phyloP scores from a whole-genome alignment of 2,113 vertebrate genomes.

The Phoenicopterus ruber region DNA sequence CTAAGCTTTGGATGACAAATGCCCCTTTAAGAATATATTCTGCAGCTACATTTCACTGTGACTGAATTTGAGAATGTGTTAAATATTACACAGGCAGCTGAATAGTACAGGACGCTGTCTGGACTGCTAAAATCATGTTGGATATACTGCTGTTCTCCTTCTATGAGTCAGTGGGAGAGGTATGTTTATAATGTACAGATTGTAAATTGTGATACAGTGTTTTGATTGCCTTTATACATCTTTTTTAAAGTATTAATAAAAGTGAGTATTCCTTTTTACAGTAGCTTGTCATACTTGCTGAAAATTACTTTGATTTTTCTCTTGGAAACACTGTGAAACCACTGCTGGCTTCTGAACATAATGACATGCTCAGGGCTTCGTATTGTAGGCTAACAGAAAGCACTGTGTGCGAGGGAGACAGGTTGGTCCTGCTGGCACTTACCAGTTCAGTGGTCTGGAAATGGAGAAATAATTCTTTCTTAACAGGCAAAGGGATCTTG shows the following conservation, averaged over 20 bases:
- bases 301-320: neutral
- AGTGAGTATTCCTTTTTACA: neutral
- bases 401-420: neutral
- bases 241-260: conserved; percentile 35
- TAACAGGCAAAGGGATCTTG: neutral
- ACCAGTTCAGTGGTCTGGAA: neutral
- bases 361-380: neutral
- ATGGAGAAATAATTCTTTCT: neutral
- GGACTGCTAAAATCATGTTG: neutral
- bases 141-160: neutral
- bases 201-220: neutral
- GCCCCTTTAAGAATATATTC: neutral
- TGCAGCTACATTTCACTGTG: neutral
- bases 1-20: neutral
- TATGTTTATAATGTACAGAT: neutral
- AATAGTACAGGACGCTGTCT: neutral
- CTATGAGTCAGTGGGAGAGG: neutral
- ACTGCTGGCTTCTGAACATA: neutral
- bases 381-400: neutral
- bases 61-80: neutral
- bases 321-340: neutral
- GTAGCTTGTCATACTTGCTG: neutral
- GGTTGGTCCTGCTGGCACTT: neutral
- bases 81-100: neutral
- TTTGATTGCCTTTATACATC: neutral